Evolutionary conservation across 2,113 vertebrate species (phyloP).

Genomic region (Chaetops frenatus): DNA sequence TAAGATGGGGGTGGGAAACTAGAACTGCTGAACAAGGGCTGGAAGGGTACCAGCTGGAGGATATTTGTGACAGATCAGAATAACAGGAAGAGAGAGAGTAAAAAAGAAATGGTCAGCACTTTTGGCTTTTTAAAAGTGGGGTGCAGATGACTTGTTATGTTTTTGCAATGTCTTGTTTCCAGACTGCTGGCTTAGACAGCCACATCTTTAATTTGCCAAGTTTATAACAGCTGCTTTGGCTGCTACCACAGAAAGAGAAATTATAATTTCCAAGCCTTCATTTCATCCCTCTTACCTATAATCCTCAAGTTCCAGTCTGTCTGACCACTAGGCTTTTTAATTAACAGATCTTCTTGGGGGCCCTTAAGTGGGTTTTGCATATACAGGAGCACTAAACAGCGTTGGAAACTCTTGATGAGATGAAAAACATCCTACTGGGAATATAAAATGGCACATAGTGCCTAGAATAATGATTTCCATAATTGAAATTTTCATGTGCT

Average conservation of each 20-base stretch:
- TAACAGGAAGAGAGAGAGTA: not conserved
- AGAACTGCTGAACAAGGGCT: not conserved
- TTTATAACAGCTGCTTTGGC: conserved; percentile 46
- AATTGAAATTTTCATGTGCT: conserved; percentile 47
- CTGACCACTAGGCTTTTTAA: conserved; percentile 74
- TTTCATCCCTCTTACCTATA: conserved; percentile 73
- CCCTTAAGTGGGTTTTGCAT: conserved; percentile 51
- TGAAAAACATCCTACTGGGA: conserved; percentile 61
- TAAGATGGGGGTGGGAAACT: conserved; percentile 25
- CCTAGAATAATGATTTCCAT: conserved; percentile 12
- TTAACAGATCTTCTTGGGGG: conserved; percentile 56
- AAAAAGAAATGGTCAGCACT: not conserved
- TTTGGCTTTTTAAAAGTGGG: conserved; percentile 26
- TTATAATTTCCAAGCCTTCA: conserved; percentile 68
- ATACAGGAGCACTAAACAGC: conserved; percentile 39
- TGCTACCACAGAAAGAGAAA: conserved; percentile 69
- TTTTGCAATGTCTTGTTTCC: not conserved
- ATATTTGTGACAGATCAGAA: conserved; percentile 40
- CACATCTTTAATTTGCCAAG: conserved; percentile 50
- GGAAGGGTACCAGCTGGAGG: conserved; percentile 29
- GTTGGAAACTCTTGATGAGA: conserved; percentile 40
- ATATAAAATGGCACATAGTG: conserved; percentile 36
- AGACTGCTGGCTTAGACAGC: not conserved
- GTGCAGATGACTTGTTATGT: not conserved
- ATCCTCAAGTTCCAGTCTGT: conserved; percentile 76